A percentile compares a stretch with the other conserved stretches of the same genome.
Evolutionary conservation across 2,113 vertebrate species (phyloP).

Genomic region (Antidorcas marsupialis): DNA sequence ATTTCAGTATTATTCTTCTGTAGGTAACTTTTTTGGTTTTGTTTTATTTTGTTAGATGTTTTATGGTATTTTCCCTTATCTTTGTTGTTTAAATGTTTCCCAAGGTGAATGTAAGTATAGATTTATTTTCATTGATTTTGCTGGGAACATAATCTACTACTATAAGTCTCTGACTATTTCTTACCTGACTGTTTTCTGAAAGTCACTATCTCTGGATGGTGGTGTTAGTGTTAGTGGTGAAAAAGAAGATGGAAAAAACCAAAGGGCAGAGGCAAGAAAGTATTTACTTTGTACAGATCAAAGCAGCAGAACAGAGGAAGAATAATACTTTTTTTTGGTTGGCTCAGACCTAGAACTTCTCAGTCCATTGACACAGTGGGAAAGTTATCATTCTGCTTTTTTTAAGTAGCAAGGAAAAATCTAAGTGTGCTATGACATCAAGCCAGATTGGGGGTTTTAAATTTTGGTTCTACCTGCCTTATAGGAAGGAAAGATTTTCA

Average conservation of each 20-base stretch:
- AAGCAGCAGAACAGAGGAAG: background rate
- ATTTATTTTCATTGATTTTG: slow-evolving; percentile 21
- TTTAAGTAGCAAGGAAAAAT: background rate
- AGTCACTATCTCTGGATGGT: background rate
- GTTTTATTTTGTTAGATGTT: background rate
- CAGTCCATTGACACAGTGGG: background rate
- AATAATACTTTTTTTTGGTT: background rate
- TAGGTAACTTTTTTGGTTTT: background rate
- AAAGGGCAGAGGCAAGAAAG: background rate
- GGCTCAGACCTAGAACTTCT: background rate
- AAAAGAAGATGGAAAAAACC: background rate
- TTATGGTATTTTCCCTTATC: background rate
- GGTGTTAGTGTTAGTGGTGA: background rate
- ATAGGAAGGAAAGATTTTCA: background rate
- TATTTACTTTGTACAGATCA: background rate
- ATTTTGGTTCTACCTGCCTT: background rate
- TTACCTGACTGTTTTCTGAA: background rate
- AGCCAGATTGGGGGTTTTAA: background rate
- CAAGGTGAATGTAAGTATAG: background rate
- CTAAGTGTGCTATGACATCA: background rate
- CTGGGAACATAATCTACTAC: background rate
- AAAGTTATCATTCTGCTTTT: background rate
- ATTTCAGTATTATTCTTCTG: background rate
- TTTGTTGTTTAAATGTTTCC: slow-evolving; percentile 36
- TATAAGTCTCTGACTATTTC: background rate